phyloP scores from a whole-genome alignment of 2,113 vertebrate genomes.

The Excalfactoria chinensis region DNA sequence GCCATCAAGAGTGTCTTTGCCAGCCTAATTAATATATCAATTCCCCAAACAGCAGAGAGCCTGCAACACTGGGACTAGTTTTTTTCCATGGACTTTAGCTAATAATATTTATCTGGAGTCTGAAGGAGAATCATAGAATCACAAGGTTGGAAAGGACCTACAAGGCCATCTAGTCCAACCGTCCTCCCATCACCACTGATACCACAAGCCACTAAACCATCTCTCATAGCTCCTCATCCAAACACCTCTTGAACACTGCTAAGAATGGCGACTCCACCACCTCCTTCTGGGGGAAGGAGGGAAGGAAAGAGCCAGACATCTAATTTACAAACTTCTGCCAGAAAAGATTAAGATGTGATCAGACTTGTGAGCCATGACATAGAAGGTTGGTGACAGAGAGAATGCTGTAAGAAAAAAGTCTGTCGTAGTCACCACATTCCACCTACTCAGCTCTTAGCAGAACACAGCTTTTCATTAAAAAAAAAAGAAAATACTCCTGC shows the following conservation, averaged over 20 bases:
- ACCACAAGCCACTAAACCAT: too few relatives aligned
- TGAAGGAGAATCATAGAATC: background rate
- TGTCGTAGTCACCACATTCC: background rate
- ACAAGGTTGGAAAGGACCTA: too few relatives aligned
- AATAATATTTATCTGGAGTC: background rate
- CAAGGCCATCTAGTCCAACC: too few relatives aligned
- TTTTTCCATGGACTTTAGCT: background rate
- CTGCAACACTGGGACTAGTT: background rate
- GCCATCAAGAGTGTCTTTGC: background rate
- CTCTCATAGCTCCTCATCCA: too few relatives aligned
- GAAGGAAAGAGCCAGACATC: background rate
- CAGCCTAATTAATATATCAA: background rate
- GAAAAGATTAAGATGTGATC: background rate
- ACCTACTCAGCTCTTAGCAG: background rate
- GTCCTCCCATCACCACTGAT: too few relatives aligned
- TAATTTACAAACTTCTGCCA: background rate
- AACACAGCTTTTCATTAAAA: background rate
- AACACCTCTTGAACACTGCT: too few relatives aligned
- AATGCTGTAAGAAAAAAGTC: background rate
- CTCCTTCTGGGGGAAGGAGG: background rate
- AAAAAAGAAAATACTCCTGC: background rate
- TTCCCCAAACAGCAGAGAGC: background rate
- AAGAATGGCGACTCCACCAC: too few relatives aligned
- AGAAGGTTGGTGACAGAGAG: background rate
- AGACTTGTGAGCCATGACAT: background rate